Evolutionary conservation across 2,113 vertebrate genomes (phyloP).

Genomic region (Perca fluviatilis): DNA sequence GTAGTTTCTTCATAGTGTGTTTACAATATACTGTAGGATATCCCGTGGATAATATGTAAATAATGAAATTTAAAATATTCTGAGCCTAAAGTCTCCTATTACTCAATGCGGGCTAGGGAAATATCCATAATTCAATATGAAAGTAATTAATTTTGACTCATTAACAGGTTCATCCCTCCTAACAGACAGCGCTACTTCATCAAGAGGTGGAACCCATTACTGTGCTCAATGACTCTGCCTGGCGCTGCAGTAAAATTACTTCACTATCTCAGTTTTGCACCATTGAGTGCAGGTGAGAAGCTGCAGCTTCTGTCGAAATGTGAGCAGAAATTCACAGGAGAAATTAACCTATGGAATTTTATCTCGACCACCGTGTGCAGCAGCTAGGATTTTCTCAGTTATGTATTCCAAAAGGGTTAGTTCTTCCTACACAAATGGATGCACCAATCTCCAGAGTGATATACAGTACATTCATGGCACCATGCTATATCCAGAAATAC

Average conservation of each 20-base stretch:
- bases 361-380: neutral
- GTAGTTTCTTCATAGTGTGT: neutral
- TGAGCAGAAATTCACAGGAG: neutral
- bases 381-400: neutral
- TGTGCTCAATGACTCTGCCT: conserved; percentile 9
- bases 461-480: neutral
- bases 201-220: conserved; percentile 21
- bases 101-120: neutral
- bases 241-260: conserved; percentile 1
- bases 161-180: conserved; percentile 37
- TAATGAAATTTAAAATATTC: neutral
- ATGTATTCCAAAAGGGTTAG: neutral
- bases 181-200: conserved; percentile 12
- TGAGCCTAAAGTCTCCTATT: neutral
- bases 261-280: conserved; percentile 36
- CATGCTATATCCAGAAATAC: neutral
- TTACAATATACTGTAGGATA: neutral
- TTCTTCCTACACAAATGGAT: neutral
- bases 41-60: neutral
- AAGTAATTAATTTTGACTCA: conserved; percentile 27
- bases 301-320: neutral
- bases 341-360: conserved; percentile 11
- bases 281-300: neutral
- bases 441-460: neutral
- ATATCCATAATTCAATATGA: conserved; percentile 22